phyloP scores from a whole-genome alignment of 2,797 vertebrate species.

The Chromobotia macracanthus region DNA sequence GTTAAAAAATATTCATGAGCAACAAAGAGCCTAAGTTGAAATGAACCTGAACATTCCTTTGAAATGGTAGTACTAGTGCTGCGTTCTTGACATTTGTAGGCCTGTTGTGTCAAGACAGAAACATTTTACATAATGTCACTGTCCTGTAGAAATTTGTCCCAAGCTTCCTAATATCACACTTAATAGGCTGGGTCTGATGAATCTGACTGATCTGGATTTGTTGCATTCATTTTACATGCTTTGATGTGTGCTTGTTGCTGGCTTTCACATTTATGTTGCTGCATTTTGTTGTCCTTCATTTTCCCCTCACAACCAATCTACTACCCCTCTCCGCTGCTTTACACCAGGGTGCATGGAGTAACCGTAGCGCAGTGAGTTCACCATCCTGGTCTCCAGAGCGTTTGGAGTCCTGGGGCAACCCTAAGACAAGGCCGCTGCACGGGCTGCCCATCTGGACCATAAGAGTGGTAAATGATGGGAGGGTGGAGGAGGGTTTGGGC shows the following conservation, averaged over 20 bases:
- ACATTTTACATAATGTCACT: neutral
- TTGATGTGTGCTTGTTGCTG: slow-evolving; percentile 68
- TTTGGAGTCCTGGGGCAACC: slow-evolving; percentile 89
- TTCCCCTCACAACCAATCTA: slow-evolving; percentile 20
- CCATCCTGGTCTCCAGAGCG: slow-evolving; percentile 94
- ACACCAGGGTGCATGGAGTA: slow-evolving; percentile 93
- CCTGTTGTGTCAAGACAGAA: neutral
- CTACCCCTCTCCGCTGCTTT: slow-evolving; percentile 45
- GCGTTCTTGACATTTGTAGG: neutral
- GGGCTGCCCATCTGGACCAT: slow-evolving; percentile 92
- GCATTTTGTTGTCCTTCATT: slow-evolving; percentile 57
- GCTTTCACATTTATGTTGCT: slow-evolving; percentile 70
- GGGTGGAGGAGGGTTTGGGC: slow-evolving; percentile 15
- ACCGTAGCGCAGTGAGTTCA: slow-evolving; percentile 89
- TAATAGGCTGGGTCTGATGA: neutral
- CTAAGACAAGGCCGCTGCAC: slow-evolving; percentile 86
- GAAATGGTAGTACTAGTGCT: slow-evolving; percentile 27
- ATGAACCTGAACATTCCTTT: slow-evolving; percentile 32
- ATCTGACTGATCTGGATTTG: slow-evolving; percentile 38
- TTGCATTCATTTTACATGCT: slow-evolving; percentile 67
- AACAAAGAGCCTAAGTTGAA: neutral
- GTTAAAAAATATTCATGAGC: no score
- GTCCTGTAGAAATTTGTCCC: slow-evolving; percentile 48
- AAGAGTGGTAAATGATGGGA: slow-evolving; percentile 89
- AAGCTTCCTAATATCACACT: slow-evolving; percentile 36